Conservation (phyloP, 2,113 vertebrate genomes). For the Camelus dromedarius region DNA sequence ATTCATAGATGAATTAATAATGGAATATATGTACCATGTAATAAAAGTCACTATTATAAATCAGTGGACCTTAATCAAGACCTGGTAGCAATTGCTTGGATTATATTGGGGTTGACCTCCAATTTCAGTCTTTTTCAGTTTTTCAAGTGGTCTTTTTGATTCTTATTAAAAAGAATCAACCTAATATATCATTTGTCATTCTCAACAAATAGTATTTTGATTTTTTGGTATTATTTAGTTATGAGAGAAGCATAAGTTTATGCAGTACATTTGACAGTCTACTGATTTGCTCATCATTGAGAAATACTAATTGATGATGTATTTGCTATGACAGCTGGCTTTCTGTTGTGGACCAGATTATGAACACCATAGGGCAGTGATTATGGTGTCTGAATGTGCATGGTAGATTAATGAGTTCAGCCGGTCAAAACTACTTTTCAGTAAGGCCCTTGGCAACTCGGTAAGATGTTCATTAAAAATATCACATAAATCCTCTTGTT, state of each 20-base stretch:
- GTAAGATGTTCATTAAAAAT: not conserved
- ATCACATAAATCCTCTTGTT: not conserved
- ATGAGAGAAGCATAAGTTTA: constrained; percentile 11
- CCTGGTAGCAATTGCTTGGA: not conserved
- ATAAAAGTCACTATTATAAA: not conserved
- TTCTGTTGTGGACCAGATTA: not conserved
- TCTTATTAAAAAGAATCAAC: not conserved
- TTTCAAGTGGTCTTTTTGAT: not conserved
- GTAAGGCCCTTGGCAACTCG: not conserved
- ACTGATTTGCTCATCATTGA: constrained; percentile 26
- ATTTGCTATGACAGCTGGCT: not conserved
- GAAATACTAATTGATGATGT: constrained; percentile 35
- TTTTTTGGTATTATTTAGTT: constrained; percentile 29
- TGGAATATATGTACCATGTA: not conserved
- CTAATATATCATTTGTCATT: not conserved
- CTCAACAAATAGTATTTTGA: constrained; percentile 59
- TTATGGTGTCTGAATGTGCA: not conserved
- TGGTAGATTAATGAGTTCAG: not conserved
- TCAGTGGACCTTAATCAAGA: not conserved
- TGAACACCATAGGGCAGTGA: not conserved
- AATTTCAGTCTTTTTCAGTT: constrained; percentile 11
- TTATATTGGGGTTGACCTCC: not conserved
- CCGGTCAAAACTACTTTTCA: not conserved
- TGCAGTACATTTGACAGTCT: not conserved
- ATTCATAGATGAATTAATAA: not conserved